A percentile compares a stretch with the other conserved stretches of the same genome.
Conservation (phyloP, 2,113 vertebrate species). For the Oncorhynchus masou region DNA sequence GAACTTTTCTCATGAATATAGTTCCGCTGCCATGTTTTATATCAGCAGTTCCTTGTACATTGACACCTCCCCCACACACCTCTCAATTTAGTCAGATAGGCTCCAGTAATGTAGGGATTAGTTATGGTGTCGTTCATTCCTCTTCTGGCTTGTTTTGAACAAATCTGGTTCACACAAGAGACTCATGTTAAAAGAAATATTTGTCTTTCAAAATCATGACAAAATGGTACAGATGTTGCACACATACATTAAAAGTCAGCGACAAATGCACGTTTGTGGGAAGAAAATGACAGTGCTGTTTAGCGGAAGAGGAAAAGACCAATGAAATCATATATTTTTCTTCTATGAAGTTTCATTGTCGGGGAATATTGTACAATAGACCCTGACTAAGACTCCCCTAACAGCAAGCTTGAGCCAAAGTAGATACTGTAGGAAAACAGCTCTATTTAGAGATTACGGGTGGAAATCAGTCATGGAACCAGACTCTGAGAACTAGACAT, state of each 20-base stretch:
- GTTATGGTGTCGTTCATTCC: slow-evolving; percentile 3
- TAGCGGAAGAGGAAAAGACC: neutral
- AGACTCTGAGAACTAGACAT: neutral
- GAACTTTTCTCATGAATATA: neutral
- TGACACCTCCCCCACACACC: neutral
- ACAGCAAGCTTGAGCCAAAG: neutral
- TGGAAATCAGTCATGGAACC: neutral
- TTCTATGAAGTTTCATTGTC: slow-evolving; percentile 9
- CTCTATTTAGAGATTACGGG: neutral
- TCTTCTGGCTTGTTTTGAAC: slow-evolving; percentile 5
- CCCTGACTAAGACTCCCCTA: neutral
- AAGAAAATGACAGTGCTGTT: slow-evolving; percentile 8
- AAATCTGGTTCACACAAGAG: slow-evolving; percentile 57
- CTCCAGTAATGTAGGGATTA: neutral
- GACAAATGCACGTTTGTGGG: slow-evolving; percentile 24
- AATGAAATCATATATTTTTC: neutral
- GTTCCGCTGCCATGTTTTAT: neutral
- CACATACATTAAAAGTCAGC: slow-evolving; percentile 41
- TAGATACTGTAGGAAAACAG: neutral
- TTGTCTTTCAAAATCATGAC: slow-evolving; percentile 23
- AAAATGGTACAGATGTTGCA: slow-evolving; percentile 26
- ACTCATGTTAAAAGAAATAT: slow-evolving; percentile 51
- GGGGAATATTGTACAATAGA: neutral
- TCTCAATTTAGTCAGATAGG: neutral
- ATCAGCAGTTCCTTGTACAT: neutral